These are phyloP conservation scores for Mola mola DNA, from an alignment of 2,113 vertebrate genomes.

Conservation along the genomic window DNA sequence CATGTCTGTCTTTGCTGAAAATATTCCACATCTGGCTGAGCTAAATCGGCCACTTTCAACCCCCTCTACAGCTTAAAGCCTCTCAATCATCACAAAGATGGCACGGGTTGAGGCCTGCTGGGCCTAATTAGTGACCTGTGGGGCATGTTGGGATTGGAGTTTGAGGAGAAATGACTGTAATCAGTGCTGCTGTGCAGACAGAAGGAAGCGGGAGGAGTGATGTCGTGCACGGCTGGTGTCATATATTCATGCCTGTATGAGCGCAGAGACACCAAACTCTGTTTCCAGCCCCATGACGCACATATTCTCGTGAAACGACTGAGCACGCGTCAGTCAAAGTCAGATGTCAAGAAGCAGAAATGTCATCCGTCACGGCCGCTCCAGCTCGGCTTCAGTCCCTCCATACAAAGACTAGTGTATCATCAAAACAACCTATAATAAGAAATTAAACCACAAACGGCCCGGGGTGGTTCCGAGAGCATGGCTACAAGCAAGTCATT, in stretches of 20 bases:
- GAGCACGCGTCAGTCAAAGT: constrained; percentile 16
- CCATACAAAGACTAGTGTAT: constrained; percentile 37
- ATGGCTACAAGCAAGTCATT: constrained; percentile 39
- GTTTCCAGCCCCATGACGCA: no score
- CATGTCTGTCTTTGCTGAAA: constrained; percentile 4
- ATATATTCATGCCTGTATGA: background rate
- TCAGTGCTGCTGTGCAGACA: constrained; percentile 21
- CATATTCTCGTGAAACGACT: background rate
- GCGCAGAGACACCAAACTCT: constrained; percentile 7
- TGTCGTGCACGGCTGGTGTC: constrained; percentile 2
- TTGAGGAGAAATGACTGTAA: constrained; percentile 50
- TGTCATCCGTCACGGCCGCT: background rate
- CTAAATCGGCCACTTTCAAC: constrained; percentile 26
- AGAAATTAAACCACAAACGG: constrained; percentile 47
- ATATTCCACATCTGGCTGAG: background rate
- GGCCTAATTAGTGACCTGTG: constrained; percentile 55
- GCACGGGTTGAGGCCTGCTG: constrained; percentile 22
- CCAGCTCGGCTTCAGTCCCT: constrained; percentile 16
- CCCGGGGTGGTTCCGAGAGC: constrained; percentile 36
- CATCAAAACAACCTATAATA: constrained; percentile 65
- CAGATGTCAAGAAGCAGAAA: background rate
- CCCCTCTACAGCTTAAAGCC: constrained; percentile 12
- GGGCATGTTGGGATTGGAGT: constrained; percentile 44
- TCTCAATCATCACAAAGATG: constrained; percentile 33
- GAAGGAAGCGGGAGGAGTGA: constrained; percentile 41